Percentiles rank a stretch among this genome's conserved stretches.
These are phyloP conservation scores for Oikopleura dioica DNA, from an alignment of 23 tunicate genomes.

Conservation along the genomic window DNA sequence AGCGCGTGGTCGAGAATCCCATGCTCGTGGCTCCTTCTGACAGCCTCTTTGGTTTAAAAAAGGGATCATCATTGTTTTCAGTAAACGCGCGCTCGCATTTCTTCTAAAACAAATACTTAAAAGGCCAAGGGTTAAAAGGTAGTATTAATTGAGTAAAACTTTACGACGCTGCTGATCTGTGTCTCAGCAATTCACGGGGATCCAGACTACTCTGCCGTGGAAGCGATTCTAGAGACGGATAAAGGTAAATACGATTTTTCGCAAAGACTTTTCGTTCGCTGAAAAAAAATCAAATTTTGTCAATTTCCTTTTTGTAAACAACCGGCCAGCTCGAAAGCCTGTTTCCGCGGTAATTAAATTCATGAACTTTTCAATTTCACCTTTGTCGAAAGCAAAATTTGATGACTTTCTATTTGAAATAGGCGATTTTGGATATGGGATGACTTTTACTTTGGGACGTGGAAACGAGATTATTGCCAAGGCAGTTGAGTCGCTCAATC, in stretches of 20 bases:
- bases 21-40: too few species aligned
- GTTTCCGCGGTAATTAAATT: background rate
- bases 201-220: constrained; percentile 82
- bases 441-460: constrained; percentile 61
- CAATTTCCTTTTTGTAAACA: background rate
- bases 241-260: constrained; percentile 15
- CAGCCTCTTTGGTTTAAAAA: too few species aligned
- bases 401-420: background rate
- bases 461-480: constrained; percentile 67
- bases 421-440: constrained; percentile 39
- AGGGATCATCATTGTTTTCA: too few species aligned
- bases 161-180: background rate
- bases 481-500: constrained; percentile 42
- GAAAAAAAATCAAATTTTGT: too few species aligned
- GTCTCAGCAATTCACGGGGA: constrained; percentile 31
- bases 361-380: background rate
- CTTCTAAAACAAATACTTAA: too few species aligned
- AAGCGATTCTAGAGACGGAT: constrained; percentile 31
- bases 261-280: background rate
- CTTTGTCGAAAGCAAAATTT: background rate
- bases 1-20: too few species aligned
- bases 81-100: too few species aligned
- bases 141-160: too few species aligned
- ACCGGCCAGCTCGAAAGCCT: background rate
- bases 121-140: too few species aligned